Conservation (phyloP, 1,140 invertebrate species). For the Drosophila arizonae region DNA sequence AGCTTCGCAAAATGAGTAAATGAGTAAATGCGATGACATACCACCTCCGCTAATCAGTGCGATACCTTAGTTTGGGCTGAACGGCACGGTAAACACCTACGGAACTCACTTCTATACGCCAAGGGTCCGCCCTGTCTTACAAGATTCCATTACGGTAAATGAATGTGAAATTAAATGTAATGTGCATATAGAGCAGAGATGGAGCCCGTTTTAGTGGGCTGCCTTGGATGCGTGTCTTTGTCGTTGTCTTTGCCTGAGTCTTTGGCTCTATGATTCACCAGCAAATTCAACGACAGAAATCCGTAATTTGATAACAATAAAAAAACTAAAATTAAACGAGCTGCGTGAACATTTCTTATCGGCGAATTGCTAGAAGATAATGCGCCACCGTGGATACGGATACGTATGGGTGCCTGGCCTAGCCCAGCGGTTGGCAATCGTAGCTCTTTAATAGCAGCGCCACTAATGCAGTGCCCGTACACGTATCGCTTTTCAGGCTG, state of each 20-base stretch:
- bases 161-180: not conserved
- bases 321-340: conserved; percentile 7
- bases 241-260: conserved; percentile 20
- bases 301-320: conserved; percentile 41
- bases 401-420: conserved; percentile 17
- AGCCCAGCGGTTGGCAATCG: not conserved
- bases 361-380: conserved; percentile 62
- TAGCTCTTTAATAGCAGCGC: conserved; percentile 12
- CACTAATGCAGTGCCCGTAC: conserved; percentile 55
- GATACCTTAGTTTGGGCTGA: conserved; percentile 25
- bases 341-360: conserved; percentile 56
- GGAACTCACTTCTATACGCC: not conserved
- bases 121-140: not conserved
- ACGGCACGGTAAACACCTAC: conserved; percentile 6
- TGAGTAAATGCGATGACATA: conserved; percentile 72
- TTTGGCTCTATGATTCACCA: conserved; percentile 43
- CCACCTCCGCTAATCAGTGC: conserved; percentile 67
- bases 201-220: not conserved
- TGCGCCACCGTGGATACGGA: conserved; percentile 24
- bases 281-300: conserved; percentile 50
- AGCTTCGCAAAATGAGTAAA: conserved; percentile 68
- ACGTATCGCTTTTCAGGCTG: conserved; percentile 55
- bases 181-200: not conserved
- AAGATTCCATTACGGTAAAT: conserved; percentile 27
- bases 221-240: not conserved